Evolutionary conservation across 2,888 invertebrate species (phyloP).

Genomic region (Spodoptera picta): DNA sequence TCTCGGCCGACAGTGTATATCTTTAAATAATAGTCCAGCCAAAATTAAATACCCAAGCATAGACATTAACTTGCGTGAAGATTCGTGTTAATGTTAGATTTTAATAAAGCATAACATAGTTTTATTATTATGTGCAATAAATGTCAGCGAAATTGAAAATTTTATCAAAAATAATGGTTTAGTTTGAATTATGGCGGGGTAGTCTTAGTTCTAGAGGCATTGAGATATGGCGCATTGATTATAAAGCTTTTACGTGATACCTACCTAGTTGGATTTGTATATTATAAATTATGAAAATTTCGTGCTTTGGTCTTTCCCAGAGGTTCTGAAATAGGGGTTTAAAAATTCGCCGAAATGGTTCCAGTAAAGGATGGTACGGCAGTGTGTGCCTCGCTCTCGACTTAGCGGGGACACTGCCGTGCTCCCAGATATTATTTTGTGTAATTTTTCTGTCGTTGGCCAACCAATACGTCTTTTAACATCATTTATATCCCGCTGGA

Average conservation of each 20-base stretch:
- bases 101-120: slow-evolving; percentile 47
- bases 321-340: no score
- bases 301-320: no score
- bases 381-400: no score
- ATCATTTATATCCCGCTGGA: no score
- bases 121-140: slow-evolving; percentile 47
- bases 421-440: no score
- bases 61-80: slow-evolving; percentile 43
- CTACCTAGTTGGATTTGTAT: slow-evolving; percentile 15
- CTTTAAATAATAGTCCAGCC: slow-evolving; percentile 44
- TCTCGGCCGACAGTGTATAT: slow-evolving; percentile 40
- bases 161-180: slow-evolving; percentile 44
- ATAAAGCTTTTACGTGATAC: slow-evolving; percentile 24
- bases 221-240: slow-evolving; percentile 7
- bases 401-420: no score
- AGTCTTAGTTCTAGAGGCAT: slow-evolving; percentile 15
- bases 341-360: no score
- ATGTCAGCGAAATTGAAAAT: slow-evolving; percentile 47
- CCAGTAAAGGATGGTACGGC: no score
- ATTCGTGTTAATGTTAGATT: slow-evolving; percentile 41
- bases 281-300: no score
- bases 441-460: no score
- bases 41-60: slow-evolving; percentile 48
- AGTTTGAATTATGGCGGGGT: slow-evolving; percentile 13
- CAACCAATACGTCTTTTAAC: no score